Conservation (phyloP, 2,797 vertebrate species). For the Pipistrellus pygmaeus region DNA sequence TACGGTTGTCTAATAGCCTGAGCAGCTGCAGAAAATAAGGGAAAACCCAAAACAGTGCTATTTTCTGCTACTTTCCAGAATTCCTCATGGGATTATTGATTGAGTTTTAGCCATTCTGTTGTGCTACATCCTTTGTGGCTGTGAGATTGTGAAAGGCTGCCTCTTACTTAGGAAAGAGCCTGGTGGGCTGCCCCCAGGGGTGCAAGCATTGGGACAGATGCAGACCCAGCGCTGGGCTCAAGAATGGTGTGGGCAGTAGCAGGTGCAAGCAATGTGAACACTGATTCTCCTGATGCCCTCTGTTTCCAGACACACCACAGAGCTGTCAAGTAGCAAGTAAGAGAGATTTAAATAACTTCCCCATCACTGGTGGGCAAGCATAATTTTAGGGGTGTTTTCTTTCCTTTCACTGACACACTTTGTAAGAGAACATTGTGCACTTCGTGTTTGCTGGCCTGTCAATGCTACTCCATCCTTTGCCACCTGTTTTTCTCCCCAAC, state of each 20-base stretch:
- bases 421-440: not conserved
- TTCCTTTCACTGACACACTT: not conserved
- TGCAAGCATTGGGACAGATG: too few relatives aligned
- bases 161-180: not conserved
- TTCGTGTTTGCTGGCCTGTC: too few relatives aligned
- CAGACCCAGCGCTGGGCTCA: not conserved
- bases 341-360: not conserved
- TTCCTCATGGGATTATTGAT: slow-evolving; percentile 66
- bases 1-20: not conserved
- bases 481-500: slow-evolving; percentile 20
- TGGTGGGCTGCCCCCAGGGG: accelerated
- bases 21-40: not conserved
- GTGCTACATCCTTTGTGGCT: not conserved
- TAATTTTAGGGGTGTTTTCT: not conserved
- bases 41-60: slow-evolving; percentile 16
- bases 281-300: not conserved
- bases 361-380: not conserved
- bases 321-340: not conserved
- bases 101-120: slow-evolving; percentile 40
- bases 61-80: slow-evolving; percentile 55
- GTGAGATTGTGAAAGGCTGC: not conserved
- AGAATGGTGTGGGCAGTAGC: not conserved
- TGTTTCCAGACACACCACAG: not conserved
- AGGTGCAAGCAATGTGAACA: too few relatives aligned
- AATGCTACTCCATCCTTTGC: not conserved